Percentiles rank a stretch among this genome's conserved stretches.
Evolutionary conservation across 2,113 vertebrate genomes (phyloP).

Genomic region (Prochilodus magdalenae): DNA sequence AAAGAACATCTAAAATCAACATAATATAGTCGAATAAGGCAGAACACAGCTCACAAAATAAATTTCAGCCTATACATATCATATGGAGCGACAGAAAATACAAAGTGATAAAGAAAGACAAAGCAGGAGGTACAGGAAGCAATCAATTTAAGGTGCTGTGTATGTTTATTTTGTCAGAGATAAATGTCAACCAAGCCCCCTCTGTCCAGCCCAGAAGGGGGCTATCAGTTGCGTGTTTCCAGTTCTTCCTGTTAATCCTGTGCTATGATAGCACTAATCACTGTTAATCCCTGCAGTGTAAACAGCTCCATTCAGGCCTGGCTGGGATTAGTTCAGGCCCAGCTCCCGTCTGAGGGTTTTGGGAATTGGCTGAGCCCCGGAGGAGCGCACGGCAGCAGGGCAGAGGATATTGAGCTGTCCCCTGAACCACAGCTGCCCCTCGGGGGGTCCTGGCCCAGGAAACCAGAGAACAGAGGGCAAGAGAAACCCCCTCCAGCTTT

Average conservation of each 20-base stretch:
- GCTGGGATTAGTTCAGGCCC: constrained; percentile 89
- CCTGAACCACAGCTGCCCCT: constrained; percentile 54
- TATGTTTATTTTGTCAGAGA: constrained; percentile 31
- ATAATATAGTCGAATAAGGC: too few species aligned
- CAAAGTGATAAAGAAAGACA: not conserved
- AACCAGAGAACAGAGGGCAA: constrained; percentile 44
- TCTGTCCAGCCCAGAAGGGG: constrained; percentile 7
- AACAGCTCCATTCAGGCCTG: constrained; percentile 85
- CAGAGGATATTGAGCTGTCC: constrained; percentile 71
- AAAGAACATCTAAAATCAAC: too few species aligned
- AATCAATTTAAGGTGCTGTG: constrained; percentile 18
- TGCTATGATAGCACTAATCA: constrained; percentile 86
- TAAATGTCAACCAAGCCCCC: constrained; percentile 35
- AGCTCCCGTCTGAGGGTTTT: constrained; percentile 77
- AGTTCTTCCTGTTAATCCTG: constrained; percentile 78
- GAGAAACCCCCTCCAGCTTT: constrained; percentile 23
- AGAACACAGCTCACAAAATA: too few species aligned
- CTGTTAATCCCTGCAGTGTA: constrained; percentile 86
- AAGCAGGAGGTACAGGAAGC: constrained; percentile 24
- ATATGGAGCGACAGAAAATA: not conserved
- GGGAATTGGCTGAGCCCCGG: constrained; percentile 75
- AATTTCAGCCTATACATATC: too few species aligned
- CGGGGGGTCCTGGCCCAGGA: constrained; percentile 56
- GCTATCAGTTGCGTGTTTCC: constrained; percentile 49
- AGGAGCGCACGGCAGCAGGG: constrained; percentile 23